Conservation (phyloP, 2,113 vertebrate genomes). For the Onychostruthus taczanowskii region DNA sequence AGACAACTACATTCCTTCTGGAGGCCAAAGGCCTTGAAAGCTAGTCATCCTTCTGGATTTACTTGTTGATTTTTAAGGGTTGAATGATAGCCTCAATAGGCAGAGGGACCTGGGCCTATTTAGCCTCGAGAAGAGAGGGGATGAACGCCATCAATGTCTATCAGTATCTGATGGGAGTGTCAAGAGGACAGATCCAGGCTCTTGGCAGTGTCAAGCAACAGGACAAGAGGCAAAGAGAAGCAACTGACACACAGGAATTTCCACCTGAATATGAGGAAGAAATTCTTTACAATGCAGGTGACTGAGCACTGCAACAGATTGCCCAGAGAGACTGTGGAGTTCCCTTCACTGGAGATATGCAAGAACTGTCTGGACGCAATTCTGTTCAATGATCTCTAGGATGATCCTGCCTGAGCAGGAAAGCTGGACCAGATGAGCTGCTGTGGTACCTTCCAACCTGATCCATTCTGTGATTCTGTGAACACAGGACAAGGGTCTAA, state of each 20-base stretch:
- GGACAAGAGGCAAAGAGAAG: neutral
- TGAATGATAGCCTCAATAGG: neutral
- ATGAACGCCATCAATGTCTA: neutral
- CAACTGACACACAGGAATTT: neutral
- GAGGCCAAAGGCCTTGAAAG: conserved; percentile 14
- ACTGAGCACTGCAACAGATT: neutral
- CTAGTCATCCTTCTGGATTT: neutral
- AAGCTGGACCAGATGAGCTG: neutral
- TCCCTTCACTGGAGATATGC: neutral
- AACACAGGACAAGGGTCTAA: neutral
- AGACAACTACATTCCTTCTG: neutral
- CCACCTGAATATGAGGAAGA: neutral
- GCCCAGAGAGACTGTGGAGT: neutral
- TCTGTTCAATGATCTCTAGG: neutral
- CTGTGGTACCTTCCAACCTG: neutral
- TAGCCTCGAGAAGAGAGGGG: neutral
- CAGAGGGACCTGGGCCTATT: neutral
- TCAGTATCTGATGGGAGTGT: neutral
- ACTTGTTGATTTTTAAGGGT: neutral
- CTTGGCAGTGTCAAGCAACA: neutral
- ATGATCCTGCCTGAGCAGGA: neutral
- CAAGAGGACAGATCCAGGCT: neutral
- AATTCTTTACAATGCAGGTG: neutral
- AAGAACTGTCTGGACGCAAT: neutral
- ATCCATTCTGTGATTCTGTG: neutral